Conservation (phyloP, 2,888 invertebrate genomes). For the Fragum whitleyi region DNA sequence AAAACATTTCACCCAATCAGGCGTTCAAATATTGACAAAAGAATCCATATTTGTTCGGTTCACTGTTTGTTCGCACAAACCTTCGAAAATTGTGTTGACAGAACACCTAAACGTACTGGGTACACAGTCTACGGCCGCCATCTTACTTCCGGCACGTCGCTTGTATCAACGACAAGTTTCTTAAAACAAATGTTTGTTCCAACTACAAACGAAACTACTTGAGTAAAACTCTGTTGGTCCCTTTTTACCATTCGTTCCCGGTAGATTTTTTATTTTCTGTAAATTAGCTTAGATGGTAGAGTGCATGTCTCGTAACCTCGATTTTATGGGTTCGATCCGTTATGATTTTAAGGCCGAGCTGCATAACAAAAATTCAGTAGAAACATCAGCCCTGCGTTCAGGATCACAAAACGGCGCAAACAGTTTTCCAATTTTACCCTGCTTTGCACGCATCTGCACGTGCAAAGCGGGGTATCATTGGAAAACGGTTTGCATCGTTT, state of each 20-base stretch:
- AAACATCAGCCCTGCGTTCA: too few species aligned
- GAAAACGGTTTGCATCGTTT: too few species aligned
- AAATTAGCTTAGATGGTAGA: too few species aligned
- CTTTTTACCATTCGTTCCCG: background rate
- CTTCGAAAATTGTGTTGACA: conserved; percentile 56
- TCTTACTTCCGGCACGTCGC: conserved; percentile 49
- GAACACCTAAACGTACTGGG: conserved; percentile 45
- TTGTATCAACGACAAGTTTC: conserved; percentile 43
- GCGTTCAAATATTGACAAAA: conserved; percentile 56
- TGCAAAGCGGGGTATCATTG: too few species aligned
- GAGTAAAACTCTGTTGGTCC: background rate
- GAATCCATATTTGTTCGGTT: conserved; percentile 49
- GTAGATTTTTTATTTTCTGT: too few species aligned
- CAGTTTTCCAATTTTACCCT: too few species aligned
- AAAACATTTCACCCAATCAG: conserved; percentile 38
- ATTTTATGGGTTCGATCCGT: too few species aligned
- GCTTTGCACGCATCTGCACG: too few species aligned
- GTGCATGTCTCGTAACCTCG: too few species aligned
- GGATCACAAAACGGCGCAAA: too few species aligned
- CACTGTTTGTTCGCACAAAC: conserved; percentile 54
- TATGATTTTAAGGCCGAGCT: too few species aligned
- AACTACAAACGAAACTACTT: conserved; percentile 28
- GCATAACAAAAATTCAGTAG: too few species aligned
- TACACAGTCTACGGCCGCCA: conserved; percentile 3
- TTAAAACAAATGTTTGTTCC: conserved; percentile 30